Percentiles rank a stretch among this genome's conserved stretches.
phyloP scores from a whole-genome alignment of 1,140 invertebrate genomes.

The Penaeus vannamei region DNA sequence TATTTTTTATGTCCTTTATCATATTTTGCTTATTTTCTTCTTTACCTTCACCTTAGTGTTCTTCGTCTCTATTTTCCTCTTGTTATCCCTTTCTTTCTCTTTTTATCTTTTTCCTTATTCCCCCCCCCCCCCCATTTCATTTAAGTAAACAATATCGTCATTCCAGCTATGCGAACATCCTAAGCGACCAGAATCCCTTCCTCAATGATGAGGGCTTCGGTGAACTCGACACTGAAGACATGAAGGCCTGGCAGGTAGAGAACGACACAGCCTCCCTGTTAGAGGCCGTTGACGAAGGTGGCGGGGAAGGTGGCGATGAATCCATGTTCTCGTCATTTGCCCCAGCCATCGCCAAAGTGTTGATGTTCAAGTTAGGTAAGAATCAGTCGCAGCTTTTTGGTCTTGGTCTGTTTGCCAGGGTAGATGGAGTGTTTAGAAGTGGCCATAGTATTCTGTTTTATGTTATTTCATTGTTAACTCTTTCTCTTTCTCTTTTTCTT shows the following conservation, averaged over 20 bases:
- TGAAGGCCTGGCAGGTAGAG: constrained; percentile 26
- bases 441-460: too few species aligned
- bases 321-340: constrained; percentile 23
- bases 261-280: constrained; percentile 32
- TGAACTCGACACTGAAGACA: constrained; percentile 20
- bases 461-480: too few species aligned
- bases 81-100: too few species aligned
- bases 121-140: too few species aligned
- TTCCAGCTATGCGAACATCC: constrained; percentile 38
- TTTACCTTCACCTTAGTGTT: too few species aligned
- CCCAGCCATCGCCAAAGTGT: constrained; percentile 49
- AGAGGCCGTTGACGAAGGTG: background rate
- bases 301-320: background rate
- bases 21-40: too few species aligned
- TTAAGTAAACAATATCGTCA: background rate
- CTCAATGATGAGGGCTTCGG: constrained; percentile 57
- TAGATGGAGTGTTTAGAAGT: too few species aligned
- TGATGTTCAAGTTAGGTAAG: constrained; percentile 58
- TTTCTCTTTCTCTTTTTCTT: too few species aligned
- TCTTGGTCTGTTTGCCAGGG: background rate
- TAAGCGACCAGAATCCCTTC: constrained; percentile 54
- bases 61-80: too few species aligned
- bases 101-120: too few species aligned
- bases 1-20: too few species aligned
- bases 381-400: background rate